Conservation (phyloP, 1,140 invertebrate species). For the Proctacanthus coquilletti region DNA sequence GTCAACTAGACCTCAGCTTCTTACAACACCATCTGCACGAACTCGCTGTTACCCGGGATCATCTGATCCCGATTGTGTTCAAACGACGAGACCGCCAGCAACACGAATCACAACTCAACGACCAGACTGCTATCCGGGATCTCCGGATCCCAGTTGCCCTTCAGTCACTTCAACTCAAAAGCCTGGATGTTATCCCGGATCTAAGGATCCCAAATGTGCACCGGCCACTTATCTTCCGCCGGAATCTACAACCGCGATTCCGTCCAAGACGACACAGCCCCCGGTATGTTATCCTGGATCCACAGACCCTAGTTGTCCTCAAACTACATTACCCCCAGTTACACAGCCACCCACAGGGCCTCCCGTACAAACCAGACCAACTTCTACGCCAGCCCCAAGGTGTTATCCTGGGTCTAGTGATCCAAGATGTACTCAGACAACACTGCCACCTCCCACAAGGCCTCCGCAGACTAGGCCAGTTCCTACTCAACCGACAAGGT, state of each 20-base stretch:
- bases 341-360: too few species aligned
- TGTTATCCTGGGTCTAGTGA: conserved; percentile 31
- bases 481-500: conserved; percentile 12
- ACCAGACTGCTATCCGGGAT: conserved; percentile 28
- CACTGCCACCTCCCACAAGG: conserved; percentile 18
- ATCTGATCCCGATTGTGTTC: conserved; percentile 22
- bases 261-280: conserved; percentile 3
- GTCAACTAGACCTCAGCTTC: neutral
- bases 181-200: conserved; percentile 16
- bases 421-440: conserved; percentile 25
- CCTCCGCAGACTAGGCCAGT: conserved; percentile 23
- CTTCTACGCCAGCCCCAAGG: conserved; percentile 6
- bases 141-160: conserved; percentile 31
- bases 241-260: too few species aligned
- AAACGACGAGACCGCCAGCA: conserved; percentile 18
- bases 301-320: conserved; percentile 14
- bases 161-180: conserved; percentile 18
- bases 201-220: conserved; percentile 27
- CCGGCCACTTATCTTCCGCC: too few species aligned
- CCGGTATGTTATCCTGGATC: conserved; percentile 34
- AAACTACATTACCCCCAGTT: conserved; percentile 10
- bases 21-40: neutral
- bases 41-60: conserved; percentile 20
- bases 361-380: too few species aligned
- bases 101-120: conserved; percentile 14